Evolutionary conservation across 2,888 invertebrate genomes (phyloP).

Genomic region (Spilosoma lubricipeda): DNA sequence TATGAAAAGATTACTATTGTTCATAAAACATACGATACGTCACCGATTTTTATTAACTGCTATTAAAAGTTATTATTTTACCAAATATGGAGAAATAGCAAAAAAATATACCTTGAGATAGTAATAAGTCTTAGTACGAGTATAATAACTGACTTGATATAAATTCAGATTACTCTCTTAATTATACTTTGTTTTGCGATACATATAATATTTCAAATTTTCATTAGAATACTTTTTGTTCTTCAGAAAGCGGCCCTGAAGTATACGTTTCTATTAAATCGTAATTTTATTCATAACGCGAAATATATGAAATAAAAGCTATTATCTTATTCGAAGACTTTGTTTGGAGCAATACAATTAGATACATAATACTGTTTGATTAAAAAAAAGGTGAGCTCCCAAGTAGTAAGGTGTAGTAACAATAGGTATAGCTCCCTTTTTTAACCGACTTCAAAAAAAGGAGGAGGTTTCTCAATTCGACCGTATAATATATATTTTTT

Average conservation of each 20-base stretch:
- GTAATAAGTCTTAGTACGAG: neutral
- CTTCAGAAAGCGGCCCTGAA: neutral
- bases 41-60: neutral
- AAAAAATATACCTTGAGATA: neutral
- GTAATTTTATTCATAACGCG: neutral
- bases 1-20: no score
- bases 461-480: no score
- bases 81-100: neutral
- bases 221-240: neutral
- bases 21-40: no score
- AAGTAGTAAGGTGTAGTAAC: slow-evolving; percentile 7
- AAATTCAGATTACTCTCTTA: neutral
- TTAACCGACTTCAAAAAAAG: no score
- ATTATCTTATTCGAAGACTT: neutral
- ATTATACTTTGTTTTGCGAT: neutral
- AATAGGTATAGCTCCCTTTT: no score
- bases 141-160: neutral
- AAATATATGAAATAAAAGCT: neutral
- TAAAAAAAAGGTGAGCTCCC: neutral
- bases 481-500: no score
- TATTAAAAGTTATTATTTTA: neutral
- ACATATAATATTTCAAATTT: neutral
- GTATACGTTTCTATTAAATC: neutral
- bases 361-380: slow-evolving; percentile 6
- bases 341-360: neutral